Evolutionary conservation across 2,113 vertebrate species (phyloP), one percentile per base, ranked within the genome.

Genomic region (Daboia siamensis): DNA sequence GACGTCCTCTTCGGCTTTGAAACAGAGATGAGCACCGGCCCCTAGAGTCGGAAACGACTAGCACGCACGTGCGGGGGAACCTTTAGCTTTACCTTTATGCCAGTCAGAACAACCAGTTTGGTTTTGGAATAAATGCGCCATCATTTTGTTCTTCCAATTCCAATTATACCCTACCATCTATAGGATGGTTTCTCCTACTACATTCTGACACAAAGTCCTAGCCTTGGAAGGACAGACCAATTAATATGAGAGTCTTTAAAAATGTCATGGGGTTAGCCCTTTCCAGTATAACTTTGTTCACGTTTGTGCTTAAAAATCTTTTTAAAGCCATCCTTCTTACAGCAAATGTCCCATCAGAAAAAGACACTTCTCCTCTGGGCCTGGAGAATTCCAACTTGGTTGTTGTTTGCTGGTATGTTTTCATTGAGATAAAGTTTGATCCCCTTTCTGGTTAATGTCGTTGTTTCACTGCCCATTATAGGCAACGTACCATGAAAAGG

Each of bases 391-490:
- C 97, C 97, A 97, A 98, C 98, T 97, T 92, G 94, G 33, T 93
- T 92, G 94, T 95, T 95, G 93, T 96, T 97, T 96, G 96, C 95
- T 91, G 84, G 95, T 96, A 97, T 97, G 96, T 96, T 95, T 95
- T 94, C 97, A 95, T 97, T 98, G 97, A 97, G 96, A 97, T 97
- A 93, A 95, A 96, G 96, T 96, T 97, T 95, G 95, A 96, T 97
- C 95, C 94, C 29, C 20, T 95, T 94, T 97, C 97, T 97, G 97
- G 95, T 96, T 97, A 96, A 95, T 39, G 39, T 39, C 94, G 5
- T 97, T 97, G 97, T 97, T 51, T 96, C 97, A 94, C 94, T 95
- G 93, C 93, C 95, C 95, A 96, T 96, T 96, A 96, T 24, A 94
- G 95, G 95, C 95, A 96, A 90, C 44, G 90, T 96, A 95, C 91